Evolutionary conservation across 2,113 vertebrate species (phyloP).

Genomic region (Anoplopoma fimbria): DNA sequence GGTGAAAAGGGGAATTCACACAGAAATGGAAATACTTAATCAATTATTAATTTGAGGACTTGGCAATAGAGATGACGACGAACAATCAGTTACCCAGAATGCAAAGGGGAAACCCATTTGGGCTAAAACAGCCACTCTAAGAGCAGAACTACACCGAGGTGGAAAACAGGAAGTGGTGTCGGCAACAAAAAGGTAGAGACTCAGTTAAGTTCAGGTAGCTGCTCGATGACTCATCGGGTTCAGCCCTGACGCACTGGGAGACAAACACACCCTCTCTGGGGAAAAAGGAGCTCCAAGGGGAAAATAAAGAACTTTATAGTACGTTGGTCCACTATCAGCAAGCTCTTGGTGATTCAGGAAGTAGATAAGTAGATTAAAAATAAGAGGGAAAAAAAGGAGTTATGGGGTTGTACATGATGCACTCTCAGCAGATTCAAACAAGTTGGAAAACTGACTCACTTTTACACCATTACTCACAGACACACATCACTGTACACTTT

Average conservation of each 20-base stretch:
- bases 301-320: conserved; percentile 15
- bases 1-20: not conserved
- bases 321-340: not conserved
- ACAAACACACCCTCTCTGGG: conserved; percentile 27
- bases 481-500: too few relatives aligned
- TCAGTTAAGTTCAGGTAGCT: conserved; percentile 18
- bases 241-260: conserved; percentile 5
- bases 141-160: conserved; percentile 1
- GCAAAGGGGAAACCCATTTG: not conserved
- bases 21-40: not conserved
- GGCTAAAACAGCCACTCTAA: not conserved
- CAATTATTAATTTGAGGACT: not conserved
- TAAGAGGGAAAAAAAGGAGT: not conserved
- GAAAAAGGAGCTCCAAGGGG: not conserved
- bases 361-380: not conserved
- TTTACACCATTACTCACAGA: too few relatives aligned
- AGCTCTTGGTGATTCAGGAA: conserved; percentile 2
- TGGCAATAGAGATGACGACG: not conserved
- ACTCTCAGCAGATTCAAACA: not conserved
- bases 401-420: too few relatives aligned
- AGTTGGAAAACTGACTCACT: too few relatives aligned
- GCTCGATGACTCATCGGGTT: conserved; percentile 29
- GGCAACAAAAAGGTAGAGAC: not conserved
- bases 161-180: conserved; percentile 43
- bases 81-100: conserved; percentile 1